These are phyloP conservation scores for Alexandromys fortis DNA, from an alignment of 2,113 vertebrate genomes.

Conservation along the genomic window DNA sequence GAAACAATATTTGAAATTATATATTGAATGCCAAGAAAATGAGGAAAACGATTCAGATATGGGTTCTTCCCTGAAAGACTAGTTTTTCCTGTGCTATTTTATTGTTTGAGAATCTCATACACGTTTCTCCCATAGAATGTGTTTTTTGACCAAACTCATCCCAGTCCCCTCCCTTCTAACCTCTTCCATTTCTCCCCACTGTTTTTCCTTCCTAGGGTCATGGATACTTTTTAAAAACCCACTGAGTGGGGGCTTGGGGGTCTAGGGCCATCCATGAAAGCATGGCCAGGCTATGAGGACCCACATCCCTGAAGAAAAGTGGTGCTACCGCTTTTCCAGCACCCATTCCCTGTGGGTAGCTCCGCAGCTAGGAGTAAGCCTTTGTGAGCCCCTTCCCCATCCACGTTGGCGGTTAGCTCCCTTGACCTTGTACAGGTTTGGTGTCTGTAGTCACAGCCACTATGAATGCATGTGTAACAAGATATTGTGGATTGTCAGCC, in stretches of 20 bases:
- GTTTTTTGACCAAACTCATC: neutral
- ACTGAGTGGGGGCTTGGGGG: neutral
- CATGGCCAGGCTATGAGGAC: neutral
- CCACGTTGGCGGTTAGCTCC: neutral
- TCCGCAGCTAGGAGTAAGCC: neutral
- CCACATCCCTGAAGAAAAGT: neutral
- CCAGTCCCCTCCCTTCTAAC: neutral
- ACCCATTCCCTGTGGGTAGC: too few relatives aligned
- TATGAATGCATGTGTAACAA: neutral
- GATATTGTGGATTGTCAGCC: neutral
- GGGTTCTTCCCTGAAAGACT: constrained; percentile 41
- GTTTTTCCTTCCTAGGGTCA: neutral
- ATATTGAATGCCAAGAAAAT: neutral
- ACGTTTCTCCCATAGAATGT: neutral
- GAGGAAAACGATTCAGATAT: neutral
- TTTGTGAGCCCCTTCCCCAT: neutral
- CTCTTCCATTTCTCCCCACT: neutral
- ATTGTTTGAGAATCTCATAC: neutral
- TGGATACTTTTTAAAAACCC: neutral
- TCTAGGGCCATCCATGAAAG: neutral
- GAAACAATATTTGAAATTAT: constrained; percentile 1
- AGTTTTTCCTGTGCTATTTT: neutral
- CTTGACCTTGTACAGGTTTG: neutral
- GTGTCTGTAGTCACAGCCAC: neutral
- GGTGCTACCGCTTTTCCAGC: neutral